Conservation (phyloP, 2,797 vertebrate species). For the Chelonia mydas region DNA sequence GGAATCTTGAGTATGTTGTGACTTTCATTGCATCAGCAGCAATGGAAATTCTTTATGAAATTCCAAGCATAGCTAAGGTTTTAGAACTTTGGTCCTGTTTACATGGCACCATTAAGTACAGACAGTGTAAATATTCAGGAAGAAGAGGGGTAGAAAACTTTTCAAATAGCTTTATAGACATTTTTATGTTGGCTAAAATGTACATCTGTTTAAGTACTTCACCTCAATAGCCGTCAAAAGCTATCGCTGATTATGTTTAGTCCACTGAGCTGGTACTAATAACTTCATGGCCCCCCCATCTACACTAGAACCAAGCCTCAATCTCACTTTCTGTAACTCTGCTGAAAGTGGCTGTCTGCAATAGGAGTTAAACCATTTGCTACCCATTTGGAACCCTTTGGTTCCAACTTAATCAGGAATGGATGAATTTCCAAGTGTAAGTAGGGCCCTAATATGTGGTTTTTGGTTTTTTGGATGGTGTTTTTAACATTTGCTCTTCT, state of each 20-base stretch:
- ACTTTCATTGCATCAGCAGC: neutral
- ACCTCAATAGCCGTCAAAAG: neutral
- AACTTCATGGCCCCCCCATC: neutral
- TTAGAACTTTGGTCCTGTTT: neutral
- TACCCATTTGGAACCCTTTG: neutral
- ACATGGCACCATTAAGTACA: neutral
- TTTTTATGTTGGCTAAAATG: neutral
- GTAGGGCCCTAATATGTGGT: neutral
- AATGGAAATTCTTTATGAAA: neutral
- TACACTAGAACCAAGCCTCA: neutral
- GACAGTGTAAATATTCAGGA: conserved; percentile 7
- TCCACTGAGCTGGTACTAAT: neutral
- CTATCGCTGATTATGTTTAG: neutral
- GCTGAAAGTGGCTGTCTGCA: neutral
- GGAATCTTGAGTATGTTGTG: neutral
- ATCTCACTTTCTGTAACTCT: neutral
- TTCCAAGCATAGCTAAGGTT: neutral
- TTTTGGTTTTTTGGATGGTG: conserved; percentile 35
- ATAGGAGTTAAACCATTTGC: neutral
- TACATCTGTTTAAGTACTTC: neutral
- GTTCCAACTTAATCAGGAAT: neutral
- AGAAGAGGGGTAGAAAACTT: neutral
- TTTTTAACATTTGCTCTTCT: neutral
- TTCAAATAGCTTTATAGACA: neutral
- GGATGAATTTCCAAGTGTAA: neutral